Percentiles rank a stretch among this genome's conserved stretches.
These are phyloP conservation scores for Diorhabda carinulata DNA, from an alignment of 1,140 invertebrate species.

Conservation along the genomic window DNA sequence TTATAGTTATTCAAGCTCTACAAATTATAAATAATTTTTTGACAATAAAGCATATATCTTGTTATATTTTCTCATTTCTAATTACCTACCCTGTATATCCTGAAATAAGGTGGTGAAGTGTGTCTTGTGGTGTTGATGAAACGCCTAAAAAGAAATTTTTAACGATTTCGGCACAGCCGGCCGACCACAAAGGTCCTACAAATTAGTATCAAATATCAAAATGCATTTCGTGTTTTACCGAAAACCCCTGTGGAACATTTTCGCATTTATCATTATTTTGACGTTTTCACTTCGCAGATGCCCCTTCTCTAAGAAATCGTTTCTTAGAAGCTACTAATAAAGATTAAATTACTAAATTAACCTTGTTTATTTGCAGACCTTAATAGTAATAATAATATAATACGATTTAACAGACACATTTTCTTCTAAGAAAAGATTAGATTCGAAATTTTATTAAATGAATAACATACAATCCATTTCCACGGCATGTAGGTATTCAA, in stretches of 20 bases:
- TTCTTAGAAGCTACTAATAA: background rate
- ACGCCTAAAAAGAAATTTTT: slow-evolving; percentile 19
- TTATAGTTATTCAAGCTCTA: no score
- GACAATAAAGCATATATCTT: no score
- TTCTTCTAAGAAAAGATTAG: no score
- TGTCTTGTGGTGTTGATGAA: background rate
- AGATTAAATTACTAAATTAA: background rate
- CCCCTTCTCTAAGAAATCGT: background rate
- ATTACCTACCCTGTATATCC: background rate
- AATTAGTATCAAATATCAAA: slow-evolving; percentile 25
- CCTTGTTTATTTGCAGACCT: no score
- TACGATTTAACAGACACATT: no score
- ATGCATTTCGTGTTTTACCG: slow-evolving; percentile 17
- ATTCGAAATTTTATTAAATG: no score
- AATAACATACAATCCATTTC: no score
- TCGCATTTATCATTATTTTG: slow-evolving; percentile 19
- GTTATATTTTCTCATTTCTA: no score
- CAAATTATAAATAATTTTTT: no score
- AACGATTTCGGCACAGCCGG: slow-evolving; percentile 15
- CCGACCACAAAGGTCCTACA: slow-evolving; percentile 10
- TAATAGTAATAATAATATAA: no score
- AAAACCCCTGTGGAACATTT: slow-evolving; percentile 7
- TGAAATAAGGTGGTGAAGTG: slow-evolving; percentile 18
- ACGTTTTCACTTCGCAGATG: slow-evolving; percentile 5
- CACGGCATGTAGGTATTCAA: no score